Evolutionary conservation across 2,797 vertebrate genomes (phyloP).

Genomic region (Sarcophilus harrisii): DNA sequence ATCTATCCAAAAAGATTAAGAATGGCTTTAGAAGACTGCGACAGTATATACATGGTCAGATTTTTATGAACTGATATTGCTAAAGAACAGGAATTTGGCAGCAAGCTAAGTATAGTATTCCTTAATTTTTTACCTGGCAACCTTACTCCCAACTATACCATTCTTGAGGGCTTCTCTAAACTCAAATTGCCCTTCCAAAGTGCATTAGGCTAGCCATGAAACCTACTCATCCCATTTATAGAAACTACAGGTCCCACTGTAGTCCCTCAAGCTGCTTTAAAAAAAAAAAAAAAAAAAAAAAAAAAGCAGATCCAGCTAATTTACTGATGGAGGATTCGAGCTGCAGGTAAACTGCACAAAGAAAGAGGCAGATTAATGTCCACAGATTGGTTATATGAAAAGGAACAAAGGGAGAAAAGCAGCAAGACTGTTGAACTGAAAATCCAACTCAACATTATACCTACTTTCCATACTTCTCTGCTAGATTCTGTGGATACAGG

Average conservation of each 20-base stretch:
- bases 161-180: background rate
- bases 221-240: background rate
- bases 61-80: slow-evolving; percentile 18
- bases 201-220: background rate
- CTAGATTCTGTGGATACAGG: background rate
- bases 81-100: slow-evolving; percentile 19
- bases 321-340: background rate
- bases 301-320: background rate
- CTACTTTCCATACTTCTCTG: background rate
- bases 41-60: slow-evolving; percentile 12
- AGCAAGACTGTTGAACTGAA: background rate
- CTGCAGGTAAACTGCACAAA: background rate
- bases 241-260: background rate
- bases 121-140: background rate
- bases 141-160: background rate
- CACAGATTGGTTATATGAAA: background rate
- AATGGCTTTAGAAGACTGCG: slow-evolving; percentile 24
- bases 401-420: background rate
- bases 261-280: background rate
- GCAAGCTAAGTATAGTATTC: background rate
- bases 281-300: background rate
- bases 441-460: background rate
- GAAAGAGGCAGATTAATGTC: background rate
- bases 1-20: slow-evolving; percentile 4
- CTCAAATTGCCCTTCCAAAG: background rate